Evolutionary conservation across 2,888 invertebrate genomes (phyloP), one percentile per base, ranked within the genome.

Genomic region (Trypoxylon attenuatum): DNA sequence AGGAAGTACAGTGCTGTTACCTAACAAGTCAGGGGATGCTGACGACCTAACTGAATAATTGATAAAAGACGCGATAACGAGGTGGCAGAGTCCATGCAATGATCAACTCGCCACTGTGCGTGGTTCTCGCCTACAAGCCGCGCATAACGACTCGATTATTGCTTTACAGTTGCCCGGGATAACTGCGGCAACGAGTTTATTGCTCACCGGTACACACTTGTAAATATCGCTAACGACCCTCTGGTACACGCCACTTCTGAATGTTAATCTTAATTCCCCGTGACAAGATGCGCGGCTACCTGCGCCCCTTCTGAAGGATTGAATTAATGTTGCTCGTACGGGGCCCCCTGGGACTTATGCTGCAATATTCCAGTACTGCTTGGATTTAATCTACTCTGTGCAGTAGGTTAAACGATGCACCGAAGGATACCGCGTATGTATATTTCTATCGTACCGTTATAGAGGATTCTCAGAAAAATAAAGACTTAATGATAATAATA

Each of bases 131-230:
- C 71, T 67, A 69, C 71, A 71, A 72, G 68, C 70, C 33, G 33
- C 68, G 76, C 61, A 77, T 79, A 79, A 81, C 78, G 76, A 78
- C 76, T 76, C 81, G 81, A 82, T 80, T 79, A 79, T 76, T 69
- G 74, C 72, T 78, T 78, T 64, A 66, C 64, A 68, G 73, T 76
- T 71, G 66, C 66, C 66, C 67, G 52, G 61, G 50, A 63, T 69
- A 71, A 71, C 71, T 71, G 68, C 77, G 25, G 73, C 65, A 76
- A 75, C 76, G 70, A 73, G 76, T 76, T 76, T 76, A 76, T 73
- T 76, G 75, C 75, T 56, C 43, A 8, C 18, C 47, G 25, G 69
- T 69, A 54, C 71, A 66, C 66, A 76, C 73, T 73, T 76, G 76
- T 76, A 76, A 76, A 76, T 76, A 76, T 73, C 71, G 69, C 76